Percentiles rank a stretch among this genome's conserved stretches.
Evolutionary conservation across 2,797 vertebrate genomes (phyloP).

Genomic region (Tadarida brasiliensis): DNA sequence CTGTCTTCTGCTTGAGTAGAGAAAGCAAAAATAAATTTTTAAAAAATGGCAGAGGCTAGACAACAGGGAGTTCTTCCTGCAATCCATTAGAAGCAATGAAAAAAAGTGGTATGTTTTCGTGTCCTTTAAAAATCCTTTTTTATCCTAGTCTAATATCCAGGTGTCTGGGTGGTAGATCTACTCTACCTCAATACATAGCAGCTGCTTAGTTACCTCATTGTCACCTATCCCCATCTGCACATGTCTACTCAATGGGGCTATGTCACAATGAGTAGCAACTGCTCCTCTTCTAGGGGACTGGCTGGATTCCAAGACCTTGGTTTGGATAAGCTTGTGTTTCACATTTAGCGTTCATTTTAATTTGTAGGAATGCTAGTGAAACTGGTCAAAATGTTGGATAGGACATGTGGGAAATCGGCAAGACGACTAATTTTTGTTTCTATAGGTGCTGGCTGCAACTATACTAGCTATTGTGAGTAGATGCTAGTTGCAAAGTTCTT

Average conservation of each 20-base stretch:
- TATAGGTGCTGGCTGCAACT: slow-evolving; percentile 9
- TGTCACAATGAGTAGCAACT: neutral
- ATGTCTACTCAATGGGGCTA: neutral
- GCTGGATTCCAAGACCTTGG: neutral
- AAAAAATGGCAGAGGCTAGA: neutral
- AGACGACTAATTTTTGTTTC: slow-evolving; percentile 27
- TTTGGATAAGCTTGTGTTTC: slow-evolving; percentile 31
- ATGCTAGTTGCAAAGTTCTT: slow-evolving; percentile 12
- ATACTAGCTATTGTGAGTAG: slow-evolving; percentile 3
- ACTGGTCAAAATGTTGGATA: slow-evolving; percentile 53
- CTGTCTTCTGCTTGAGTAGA: slow-evolving; percentile 5
- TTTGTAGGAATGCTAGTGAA: slow-evolving; percentile 57
- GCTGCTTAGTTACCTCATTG: neutral
- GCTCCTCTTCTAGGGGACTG: slow-evolving; percentile 18
- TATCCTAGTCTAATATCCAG: neutral
- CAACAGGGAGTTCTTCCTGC: slow-evolving; percentile 1
- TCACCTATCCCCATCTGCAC: neutral
- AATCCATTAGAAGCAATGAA: slow-evolving; percentile 9
- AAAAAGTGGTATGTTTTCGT: neutral
- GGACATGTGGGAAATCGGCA: neutral
- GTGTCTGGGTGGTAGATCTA: neutral
- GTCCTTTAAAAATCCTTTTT: slow-evolving; percentile 7
- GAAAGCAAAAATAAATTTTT: slow-evolving; percentile 10
- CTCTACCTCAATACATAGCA: neutral
- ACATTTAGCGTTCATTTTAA: slow-evolving; percentile 26